These are phyloP conservation scores for Eristalinus sepulchralis DNA, from an alignment of 2,888 invertebrate species.

Conservation along the genomic window DNA sequence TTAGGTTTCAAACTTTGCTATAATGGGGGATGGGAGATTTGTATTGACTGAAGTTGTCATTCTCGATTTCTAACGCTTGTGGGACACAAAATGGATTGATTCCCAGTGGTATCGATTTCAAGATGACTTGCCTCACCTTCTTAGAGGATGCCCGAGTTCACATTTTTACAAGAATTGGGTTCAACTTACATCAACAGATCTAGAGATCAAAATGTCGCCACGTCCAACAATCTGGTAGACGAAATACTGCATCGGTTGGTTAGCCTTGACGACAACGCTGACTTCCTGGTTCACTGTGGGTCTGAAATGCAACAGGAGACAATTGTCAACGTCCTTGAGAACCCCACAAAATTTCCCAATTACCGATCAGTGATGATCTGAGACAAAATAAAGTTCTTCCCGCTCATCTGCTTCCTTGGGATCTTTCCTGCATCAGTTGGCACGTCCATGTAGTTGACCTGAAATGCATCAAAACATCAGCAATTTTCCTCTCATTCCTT, in stretches of 20 bases:
- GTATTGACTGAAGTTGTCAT: neutral
- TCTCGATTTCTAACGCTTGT: too few relatives aligned
- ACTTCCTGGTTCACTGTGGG: constrained; percentile 87
- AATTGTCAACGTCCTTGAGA: neutral
- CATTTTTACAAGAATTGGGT: neutral
- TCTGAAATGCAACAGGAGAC: constrained; percentile 72
- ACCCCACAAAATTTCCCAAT: neutral
- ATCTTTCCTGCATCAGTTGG: constrained; percentile 80
- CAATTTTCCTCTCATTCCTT: neutral
- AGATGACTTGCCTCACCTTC: too few relatives aligned
- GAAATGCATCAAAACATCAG: neutral
- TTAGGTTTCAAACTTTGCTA: neutral
- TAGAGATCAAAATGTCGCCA: constrained; percentile 91
- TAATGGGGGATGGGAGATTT: neutral
- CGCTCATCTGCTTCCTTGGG: constrained; percentile 77
- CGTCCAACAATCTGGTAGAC: constrained; percentile 91
- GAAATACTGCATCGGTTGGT: constrained; percentile 88
- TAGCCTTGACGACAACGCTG: constrained; percentile 88
- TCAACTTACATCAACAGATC: constrained; percentile 85
- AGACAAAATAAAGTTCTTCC: constrained; percentile 71
- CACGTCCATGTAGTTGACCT: constrained; percentile 91
- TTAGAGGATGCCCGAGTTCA: too few relatives aligned
- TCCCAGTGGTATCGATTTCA: too few relatives aligned
- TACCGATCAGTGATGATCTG: constrained; percentile 59
- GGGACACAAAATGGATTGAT: too few relatives aligned